Conservation (phyloP, 2,797 vertebrate genomes). For the Lagorchestes hirsutus region DNA sequence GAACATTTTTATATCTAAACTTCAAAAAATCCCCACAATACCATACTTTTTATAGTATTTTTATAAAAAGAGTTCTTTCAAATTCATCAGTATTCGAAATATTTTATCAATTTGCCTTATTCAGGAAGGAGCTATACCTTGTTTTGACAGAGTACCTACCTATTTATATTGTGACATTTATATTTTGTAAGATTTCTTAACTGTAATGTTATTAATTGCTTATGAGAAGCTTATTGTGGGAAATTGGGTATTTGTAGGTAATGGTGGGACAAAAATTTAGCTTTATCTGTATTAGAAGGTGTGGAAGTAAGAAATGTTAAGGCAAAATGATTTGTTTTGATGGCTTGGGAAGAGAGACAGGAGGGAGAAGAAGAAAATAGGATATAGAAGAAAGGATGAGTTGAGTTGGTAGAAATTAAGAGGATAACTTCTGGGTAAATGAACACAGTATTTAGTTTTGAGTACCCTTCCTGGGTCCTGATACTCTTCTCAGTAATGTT, state of each 20-base stretch:
- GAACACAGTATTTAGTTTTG: constrained; percentile 4
- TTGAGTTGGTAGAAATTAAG: not conserved
- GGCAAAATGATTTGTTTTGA: not conserved
- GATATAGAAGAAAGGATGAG: not conserved
- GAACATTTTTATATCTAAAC: not conserved
- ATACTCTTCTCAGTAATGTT: not conserved
- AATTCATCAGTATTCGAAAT: not conserved
- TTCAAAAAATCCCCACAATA: not conserved
- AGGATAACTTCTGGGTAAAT: not conserved
- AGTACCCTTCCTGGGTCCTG: constrained; percentile 1
- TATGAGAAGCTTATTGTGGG: not conserved
- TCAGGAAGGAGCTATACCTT: not conserved
- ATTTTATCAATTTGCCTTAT: constrained; percentile 15
- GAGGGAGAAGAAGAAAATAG: not conserved
- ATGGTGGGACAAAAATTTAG: not conserved
- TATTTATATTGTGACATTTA: not conserved
- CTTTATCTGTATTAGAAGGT: not conserved
- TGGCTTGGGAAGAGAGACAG: not conserved
- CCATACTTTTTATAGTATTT: not conserved
- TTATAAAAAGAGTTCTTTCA: not conserved
- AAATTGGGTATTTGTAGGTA: not conserved
- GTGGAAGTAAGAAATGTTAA: not conserved
- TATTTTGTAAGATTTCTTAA: not conserved
- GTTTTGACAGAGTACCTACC: not conserved
- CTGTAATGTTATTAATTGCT: not conserved